Base-by-base conservation (phyloP, 2,797 vertebrate species). In the Anguilla obscura region DNA sequence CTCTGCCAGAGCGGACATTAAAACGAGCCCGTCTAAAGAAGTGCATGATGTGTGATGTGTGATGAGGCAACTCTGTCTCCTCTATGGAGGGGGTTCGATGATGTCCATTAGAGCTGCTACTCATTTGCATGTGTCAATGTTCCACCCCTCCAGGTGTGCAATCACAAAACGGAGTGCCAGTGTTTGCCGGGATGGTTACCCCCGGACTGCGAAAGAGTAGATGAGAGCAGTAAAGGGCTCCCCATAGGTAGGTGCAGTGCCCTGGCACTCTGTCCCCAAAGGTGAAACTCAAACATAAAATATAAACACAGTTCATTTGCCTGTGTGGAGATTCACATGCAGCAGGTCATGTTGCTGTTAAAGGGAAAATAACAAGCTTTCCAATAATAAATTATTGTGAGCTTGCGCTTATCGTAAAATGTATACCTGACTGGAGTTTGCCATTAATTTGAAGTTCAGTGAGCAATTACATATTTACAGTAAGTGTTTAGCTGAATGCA, bases 131-230 rank as follows among this genome's bases (percentile, higher is more conserved):
- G 40, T 24, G 33, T 27, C 36, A 16, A 54, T 48, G 24, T 30
- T 90, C 16, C 86, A 4, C 89, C 80, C 48, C 86, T 10, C 48
- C 91, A 97, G 96, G 94, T 96, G 33, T 97, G 96, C 27, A 96
- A 97, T 84, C 96, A 97, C 93, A 95, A 58, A 86, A 92, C 87
- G 3, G 88, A 94, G 90, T 97, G 96, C 90, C 95, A 95, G 92
- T 97, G 95, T 87, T 91, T 95, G 84, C 93, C 94, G 0, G 96
- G 96, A 0, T 97, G 96, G 96, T 12, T 89, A 33, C 92, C 92
- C 79, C 95, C 96, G 0, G 0, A 86, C 90, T 97, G 96, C 63
- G 40, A 79, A 0, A 71, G 27, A 0, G 0, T 4, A 60, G 88
- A 91, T 5, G 30, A 0, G 8, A 0, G 0, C 0, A 79, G 60